These are phyloP conservation scores for Xanthia togata DNA, from an alignment of 2,888 invertebrate genomes.

Conservation along the genomic window DNA sequence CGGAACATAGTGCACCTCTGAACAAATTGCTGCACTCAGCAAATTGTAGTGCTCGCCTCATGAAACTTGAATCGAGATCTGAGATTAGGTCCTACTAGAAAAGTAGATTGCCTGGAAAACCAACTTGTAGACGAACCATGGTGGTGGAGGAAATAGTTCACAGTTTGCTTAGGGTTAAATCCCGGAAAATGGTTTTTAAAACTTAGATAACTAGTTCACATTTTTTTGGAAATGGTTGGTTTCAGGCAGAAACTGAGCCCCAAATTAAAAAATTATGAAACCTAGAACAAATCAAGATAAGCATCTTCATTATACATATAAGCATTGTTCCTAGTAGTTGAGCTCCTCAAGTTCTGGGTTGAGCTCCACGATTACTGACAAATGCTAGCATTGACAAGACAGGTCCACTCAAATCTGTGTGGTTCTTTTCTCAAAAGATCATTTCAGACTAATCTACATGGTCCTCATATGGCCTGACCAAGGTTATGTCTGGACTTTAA, in stretches of 20 bases:
- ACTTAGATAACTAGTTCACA: background rate
- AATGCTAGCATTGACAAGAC: too few relatives aligned
- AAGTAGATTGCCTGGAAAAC: slow-evolving; percentile 42
- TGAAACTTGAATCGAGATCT: slow-evolving; percentile 31
- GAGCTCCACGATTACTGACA: too few relatives aligned
- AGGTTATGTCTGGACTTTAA: too few relatives aligned
- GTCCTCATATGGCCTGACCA: too few relatives aligned
- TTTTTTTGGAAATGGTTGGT: background rate
- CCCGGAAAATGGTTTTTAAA: background rate
- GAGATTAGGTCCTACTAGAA: slow-evolving; percentile 39
- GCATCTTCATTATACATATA: background rate
- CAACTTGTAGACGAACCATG: slow-evolving; percentile 3
- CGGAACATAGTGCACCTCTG: slow-evolving; percentile 1
- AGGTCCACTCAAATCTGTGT: too few relatives aligned
- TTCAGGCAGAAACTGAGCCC: background rate
- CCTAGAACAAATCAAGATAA: background rate
- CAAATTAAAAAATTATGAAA: background rate
- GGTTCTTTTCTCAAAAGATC: too few relatives aligned
- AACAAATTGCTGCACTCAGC: slow-evolving; percentile 49
- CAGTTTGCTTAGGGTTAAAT: background rate
- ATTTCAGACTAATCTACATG: too few relatives aligned
- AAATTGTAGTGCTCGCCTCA: slow-evolving; percentile 29
- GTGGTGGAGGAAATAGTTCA: background rate
- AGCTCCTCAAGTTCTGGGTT: too few relatives aligned
- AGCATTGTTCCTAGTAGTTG: background rate